These are phyloP conservation scores for Peromyscus nudipes DNA, from an alignment of 2,797 vertebrate genomes.

Conservation along the genomic window DNA sequence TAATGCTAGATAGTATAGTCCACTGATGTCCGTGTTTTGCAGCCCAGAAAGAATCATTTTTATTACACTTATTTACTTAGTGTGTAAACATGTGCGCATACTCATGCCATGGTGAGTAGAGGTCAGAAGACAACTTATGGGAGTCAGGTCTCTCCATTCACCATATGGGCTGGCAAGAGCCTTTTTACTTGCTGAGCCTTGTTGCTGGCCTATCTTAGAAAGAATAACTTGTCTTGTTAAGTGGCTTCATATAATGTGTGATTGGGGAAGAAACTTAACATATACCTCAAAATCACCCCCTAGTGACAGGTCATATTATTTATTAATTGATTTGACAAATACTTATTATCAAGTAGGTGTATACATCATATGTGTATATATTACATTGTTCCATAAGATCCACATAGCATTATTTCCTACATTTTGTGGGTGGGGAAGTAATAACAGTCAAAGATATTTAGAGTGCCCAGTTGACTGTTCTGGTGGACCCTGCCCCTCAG, in stretches of 20 bases:
- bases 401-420: conserved; percentile 19
- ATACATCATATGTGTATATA: not conserved
- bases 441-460: conserved; percentile 10
- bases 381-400: conserved; percentile 23
- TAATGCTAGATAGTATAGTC: not conserved
- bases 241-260: conserved; percentile 6
- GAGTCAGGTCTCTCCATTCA: not conserved
- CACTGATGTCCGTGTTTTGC: not conserved
- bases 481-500: too few relatives aligned
- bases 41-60: conserved; percentile 32
- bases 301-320: not conserved
- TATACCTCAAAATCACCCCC: conserved; percentile 20
- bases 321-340: conserved; percentile 25
- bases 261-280: not conserved
- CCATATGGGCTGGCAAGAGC: not conserved
- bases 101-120: not conserved
- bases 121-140: not conserved
- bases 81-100: not conserved
- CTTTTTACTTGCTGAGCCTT: not conserved
- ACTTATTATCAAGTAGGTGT: not conserved
- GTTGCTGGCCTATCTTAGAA: not conserved
- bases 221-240: conserved; percentile 47
- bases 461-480: not conserved
- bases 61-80: not conserved
- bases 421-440: conserved; percentile 15